These are phyloP conservation scores for Mesochorus sp. DNA, from an alignment of 2,888 invertebrate genomes.

Conservation along the genomic window DNA sequence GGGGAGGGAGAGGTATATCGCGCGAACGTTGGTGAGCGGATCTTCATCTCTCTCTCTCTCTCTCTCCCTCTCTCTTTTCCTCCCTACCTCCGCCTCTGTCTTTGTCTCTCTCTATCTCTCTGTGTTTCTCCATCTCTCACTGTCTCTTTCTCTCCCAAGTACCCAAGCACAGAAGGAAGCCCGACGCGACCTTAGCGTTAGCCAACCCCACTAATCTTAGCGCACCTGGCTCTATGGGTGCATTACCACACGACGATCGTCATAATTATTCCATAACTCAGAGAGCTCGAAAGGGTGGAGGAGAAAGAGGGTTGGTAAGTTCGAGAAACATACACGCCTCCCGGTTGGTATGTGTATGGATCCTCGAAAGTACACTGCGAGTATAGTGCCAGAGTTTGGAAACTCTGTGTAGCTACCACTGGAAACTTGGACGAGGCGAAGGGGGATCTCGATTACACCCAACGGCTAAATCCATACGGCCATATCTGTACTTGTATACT, in stretches of 20 bases:
- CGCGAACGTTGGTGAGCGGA: constrained; percentile 1
- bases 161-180: constrained; percentile 49
- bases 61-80: background rate
- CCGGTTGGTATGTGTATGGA: background rate
- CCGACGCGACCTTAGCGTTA: constrained; percentile 65
- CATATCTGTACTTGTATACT: background rate
- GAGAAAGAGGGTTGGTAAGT: constrained; percentile 15
- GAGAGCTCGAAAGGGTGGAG: background rate
- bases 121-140: constrained; percentile 36
- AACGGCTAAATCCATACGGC: constrained; percentile 27
- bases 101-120: constrained; percentile 33
- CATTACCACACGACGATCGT: constrained; percentile 65
- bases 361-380: constrained; percentile 33
- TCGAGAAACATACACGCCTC: constrained; percentile 57
- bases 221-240: constrained; percentile 69
- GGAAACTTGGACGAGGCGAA: constrained; percentile 3
- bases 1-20: constrained; percentile 21
- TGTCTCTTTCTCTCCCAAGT: constrained; percentile 33
- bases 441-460: constrained; percentile 49
- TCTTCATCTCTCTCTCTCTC: background rate
- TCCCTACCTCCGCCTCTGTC: background rate
- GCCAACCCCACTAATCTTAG: constrained; percentile 70
- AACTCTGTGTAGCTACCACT: constrained; percentile 9
- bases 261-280: constrained; percentile 71
- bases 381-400: constrained; percentile 1